Evolutionary conservation across 2,888 invertebrate species (phyloP).

Genomic region (Lissocephala sabroskyi): DNA sequence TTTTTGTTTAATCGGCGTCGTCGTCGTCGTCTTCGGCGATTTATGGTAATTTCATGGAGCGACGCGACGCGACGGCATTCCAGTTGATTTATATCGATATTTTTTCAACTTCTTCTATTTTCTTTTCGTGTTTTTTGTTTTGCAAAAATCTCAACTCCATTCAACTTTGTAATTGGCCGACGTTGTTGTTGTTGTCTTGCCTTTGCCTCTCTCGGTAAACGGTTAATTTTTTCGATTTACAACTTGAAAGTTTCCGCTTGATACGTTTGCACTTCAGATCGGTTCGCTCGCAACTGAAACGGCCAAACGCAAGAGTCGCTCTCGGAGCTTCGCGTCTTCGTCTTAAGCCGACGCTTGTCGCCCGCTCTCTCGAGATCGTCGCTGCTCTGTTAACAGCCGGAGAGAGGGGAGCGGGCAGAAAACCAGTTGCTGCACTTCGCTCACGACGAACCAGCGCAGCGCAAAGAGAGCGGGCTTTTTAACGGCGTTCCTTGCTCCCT

Average conservation of each 20-base stretch:
- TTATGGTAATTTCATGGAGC: slow-evolving; percentile 39
- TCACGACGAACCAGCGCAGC: slow-evolving; percentile 17
- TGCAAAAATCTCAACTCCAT: slow-evolving; percentile 51
- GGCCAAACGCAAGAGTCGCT: slow-evolving; percentile 16
- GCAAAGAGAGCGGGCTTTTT: slow-evolving; percentile 21
- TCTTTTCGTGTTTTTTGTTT: slow-evolving; percentile 15
- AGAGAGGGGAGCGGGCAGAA: slow-evolving; percentile 22
- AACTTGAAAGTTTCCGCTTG: slow-evolving; percentile 53
- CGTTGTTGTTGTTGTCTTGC: slow-evolving; percentile 22
- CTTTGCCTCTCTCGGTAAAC: slow-evolving; percentile 9
- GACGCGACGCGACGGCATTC: slow-evolving; percentile 16
- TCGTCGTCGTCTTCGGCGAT: too few species aligned
- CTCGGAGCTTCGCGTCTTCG: slow-evolving; percentile 25
- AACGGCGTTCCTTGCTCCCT: slow-evolving; percentile 21
- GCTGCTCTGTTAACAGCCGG: too few species aligned
- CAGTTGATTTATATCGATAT: slow-evolving; percentile 43
- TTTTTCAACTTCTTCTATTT: slow-evolving; percentile 7
- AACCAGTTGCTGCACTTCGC: slow-evolving; percentile 3
- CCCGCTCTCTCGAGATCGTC: too few species aligned
- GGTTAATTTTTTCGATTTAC: slow-evolving; percentile 31
- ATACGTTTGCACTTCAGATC: slow-evolving; percentile 60
- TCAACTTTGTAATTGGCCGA: slow-evolving; percentile 55
- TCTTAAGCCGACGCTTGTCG: slow-evolving; percentile 1
- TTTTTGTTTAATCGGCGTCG: slow-evolving; percentile 1
- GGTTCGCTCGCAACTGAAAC: slow-evolving; percentile 38